Evolutionary conservation across 2,797 vertebrate species (phyloP).

Genomic region (Paratrypauchen microcephalus): DNA sequence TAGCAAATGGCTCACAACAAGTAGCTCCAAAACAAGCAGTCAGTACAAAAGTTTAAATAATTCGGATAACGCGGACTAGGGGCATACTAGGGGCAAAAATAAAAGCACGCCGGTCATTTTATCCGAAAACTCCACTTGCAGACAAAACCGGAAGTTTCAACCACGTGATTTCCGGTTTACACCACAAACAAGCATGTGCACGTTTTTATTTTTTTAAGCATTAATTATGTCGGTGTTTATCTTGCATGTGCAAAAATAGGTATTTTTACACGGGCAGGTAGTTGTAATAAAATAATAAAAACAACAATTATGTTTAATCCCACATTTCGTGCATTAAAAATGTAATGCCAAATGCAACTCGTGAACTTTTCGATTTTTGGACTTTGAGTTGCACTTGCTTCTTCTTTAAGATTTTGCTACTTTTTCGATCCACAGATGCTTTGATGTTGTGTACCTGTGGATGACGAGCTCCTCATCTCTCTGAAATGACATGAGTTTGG

Average conservation of each 20-base stretch:
- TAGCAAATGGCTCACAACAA: conserved; percentile 13
- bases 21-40: background rate
- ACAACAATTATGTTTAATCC: background rate
- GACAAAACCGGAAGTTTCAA: background rate
- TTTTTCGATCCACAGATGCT: background rate
- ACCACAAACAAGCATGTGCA: background rate
- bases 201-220: background rate
- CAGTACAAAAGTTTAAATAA: background rate
- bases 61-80: rapidly evolving
- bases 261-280: background rate
- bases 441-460: background rate
- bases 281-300: background rate
- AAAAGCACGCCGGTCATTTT: background rate
- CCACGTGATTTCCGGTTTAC: conserved; percentile 2
- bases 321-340: no score
- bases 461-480: conserved; percentile 27
- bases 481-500: conserved; percentile 20
- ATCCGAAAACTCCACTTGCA: no score
- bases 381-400: background rate
- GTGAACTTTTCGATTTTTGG: background rate
- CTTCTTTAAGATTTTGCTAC: background rate
- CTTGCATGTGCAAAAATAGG: background rate
- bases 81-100: background rate
- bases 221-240: background rate
- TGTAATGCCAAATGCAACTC: background rate